Evolutionary conservation across 2,888 invertebrate species (phyloP).

Genomic region (Carcina quercana): DNA sequence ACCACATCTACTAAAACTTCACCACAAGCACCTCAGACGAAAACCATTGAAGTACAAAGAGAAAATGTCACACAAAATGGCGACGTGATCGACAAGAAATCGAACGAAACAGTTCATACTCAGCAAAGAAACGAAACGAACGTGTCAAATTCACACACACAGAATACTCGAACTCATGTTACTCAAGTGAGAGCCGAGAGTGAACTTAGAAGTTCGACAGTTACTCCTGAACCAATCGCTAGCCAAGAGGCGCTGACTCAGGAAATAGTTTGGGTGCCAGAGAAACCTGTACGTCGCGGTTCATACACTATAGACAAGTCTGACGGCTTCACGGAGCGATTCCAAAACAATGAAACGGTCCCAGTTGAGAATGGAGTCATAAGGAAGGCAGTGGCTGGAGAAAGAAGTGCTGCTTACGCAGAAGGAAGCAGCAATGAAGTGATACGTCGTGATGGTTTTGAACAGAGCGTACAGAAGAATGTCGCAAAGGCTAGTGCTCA

Average conservation of each 20-base stretch:
- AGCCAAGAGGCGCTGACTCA: conserved; percentile 54
- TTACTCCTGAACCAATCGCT: conserved; percentile 54
- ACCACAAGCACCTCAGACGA: conserved; percentile 6
- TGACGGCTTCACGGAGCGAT: conserved; percentile 47
- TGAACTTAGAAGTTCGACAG: conserved; percentile 48
- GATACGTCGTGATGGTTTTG: conserved; percentile 45
- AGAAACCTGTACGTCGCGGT: conserved; percentile 50
- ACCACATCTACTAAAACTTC: conserved; percentile 7
- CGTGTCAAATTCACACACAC: conserved; percentile 22
- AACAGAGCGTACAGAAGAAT: conserved; percentile 45
- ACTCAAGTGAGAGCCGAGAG: conserved; percentile 51
- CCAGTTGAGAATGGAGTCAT: conserved; percentile 52
- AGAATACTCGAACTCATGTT: conserved; percentile 36
- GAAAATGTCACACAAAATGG: conserved; percentile 16
- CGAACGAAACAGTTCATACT: conserved; percentile 17
- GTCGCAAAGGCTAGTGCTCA: conserved; percentile 46
- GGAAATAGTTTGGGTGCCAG: conserved; percentile 62
- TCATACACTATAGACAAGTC: conserved; percentile 62
- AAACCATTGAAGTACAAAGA: conserved; percentile 11
- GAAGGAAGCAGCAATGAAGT: conserved; percentile 42
- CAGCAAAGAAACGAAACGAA: conserved; percentile 20
- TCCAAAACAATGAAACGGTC: conserved; percentile 47
- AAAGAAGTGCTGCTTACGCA: conserved; percentile 36
- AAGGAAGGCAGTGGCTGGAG: conserved; percentile 42
- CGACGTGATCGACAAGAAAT: conserved; percentile 19